Evolutionary conservation across 2,113 vertebrate species (phyloP).

Genomic region (Aleadryas rufinucha): DNA sequence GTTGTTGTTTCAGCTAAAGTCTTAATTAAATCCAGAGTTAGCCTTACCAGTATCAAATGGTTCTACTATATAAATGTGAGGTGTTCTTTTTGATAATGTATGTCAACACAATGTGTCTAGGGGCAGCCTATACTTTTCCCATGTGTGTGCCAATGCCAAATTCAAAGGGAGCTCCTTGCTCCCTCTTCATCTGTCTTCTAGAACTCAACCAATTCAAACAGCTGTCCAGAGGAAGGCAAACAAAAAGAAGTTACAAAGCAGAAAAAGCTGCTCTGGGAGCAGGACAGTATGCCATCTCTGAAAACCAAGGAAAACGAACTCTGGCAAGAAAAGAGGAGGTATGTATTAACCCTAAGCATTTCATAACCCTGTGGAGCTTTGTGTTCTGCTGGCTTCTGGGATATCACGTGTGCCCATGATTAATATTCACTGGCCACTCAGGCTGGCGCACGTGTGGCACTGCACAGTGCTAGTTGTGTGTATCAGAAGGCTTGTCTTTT

Average conservation of each 20-base stretch:
- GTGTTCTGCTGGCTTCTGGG: neutral
- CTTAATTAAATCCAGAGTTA: neutral
- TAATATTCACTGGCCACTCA: neutral
- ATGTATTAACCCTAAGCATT: neutral
- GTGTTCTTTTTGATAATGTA: neutral
- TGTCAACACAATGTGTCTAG: neutral
- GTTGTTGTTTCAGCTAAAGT: neutral
- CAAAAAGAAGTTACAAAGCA: slow-evolving; percentile 63
- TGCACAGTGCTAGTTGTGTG: neutral
- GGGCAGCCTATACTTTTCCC: neutral
- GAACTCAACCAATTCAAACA: slow-evolving; percentile 60
- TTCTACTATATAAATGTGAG: neutral
- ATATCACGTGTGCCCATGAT: neutral
- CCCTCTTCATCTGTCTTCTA: slow-evolving; percentile 13
- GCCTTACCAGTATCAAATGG: neutral
- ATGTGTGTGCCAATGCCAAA: neutral
- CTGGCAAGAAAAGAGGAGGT: slow-evolving; percentile 61
- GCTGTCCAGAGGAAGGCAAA: slow-evolving; percentile 48
- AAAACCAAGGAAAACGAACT: slow-evolving; percentile 33
- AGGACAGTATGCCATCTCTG: neutral
- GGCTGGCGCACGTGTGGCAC: accelerated
- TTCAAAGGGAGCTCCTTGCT: neutral
- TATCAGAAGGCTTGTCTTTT: neutral
- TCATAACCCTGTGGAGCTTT: neutral
- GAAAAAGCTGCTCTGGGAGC: slow-evolving; percentile 61